A percentile compares a stretch with the other conserved stretches of the same genome.
phyloP scores from a whole-genome alignment of 2,797 vertebrate genomes.

The Lophotriccus pileatus region DNA sequence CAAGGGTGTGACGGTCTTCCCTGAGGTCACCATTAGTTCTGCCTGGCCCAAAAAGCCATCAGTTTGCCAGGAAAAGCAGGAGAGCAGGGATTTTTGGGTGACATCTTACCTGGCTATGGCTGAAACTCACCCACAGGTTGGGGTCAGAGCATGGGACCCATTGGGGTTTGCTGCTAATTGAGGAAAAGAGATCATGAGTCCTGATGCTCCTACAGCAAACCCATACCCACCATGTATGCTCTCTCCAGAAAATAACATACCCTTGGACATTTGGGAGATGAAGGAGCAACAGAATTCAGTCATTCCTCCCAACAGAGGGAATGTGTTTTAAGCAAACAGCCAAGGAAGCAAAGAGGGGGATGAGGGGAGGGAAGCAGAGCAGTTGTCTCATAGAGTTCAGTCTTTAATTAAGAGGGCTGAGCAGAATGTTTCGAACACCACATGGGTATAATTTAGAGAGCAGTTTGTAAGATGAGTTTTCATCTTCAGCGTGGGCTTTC shows the following conservation, averaged over 20 bases:
- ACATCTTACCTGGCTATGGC: background rate
- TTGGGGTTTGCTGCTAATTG: background rate
- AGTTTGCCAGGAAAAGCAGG: background rate
- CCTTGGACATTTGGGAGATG: background rate
- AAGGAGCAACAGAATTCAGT: background rate
- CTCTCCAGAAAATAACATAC: background rate
- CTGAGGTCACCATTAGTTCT: background rate
- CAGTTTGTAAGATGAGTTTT: background rate
- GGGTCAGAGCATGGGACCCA: background rate
- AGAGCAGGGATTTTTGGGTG: background rate
- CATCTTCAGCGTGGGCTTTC: background rate
- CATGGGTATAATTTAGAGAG: conserved; percentile 5
- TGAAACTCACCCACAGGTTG: background rate
- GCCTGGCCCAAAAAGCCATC: accelerated
- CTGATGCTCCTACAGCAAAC: background rate
- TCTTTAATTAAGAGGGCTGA: conserved; percentile 17
- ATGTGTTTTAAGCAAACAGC: background rate
- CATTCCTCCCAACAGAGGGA: background rate
- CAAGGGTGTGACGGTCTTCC: background rate
- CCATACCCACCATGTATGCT: too few relatives aligned
- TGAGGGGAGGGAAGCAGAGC: background rate
- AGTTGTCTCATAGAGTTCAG: background rate
- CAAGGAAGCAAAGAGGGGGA: background rate
- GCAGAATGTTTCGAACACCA: conserved; percentile 2
- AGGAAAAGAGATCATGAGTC: background rate